phyloP scores from a whole-genome alignment of 2,113 vertebrate species.

The Aegithalos caudatus region DNA sequence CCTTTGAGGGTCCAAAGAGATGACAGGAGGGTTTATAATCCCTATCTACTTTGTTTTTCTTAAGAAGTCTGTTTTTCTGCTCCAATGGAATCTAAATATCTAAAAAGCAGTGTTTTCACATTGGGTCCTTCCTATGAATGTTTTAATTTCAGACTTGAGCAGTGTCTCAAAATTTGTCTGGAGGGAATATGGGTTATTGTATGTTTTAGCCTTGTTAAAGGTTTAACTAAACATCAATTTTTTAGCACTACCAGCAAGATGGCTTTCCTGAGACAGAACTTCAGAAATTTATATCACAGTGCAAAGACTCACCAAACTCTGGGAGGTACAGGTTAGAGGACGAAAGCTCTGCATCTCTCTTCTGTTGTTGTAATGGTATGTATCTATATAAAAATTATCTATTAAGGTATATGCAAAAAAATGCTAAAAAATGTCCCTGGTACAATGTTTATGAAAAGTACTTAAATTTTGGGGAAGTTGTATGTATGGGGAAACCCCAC shows the following conservation, averaged over 20 bases:
- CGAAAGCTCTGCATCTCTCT: constrained; percentile 64
- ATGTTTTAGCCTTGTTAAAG: not conserved
- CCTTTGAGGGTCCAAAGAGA: not conserved
- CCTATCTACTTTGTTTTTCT: not conserved
- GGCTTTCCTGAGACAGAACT: constrained; percentile 83
- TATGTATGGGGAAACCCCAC: too few species aligned
- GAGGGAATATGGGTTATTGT: not conserved
- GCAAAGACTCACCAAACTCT: constrained; percentile 83
- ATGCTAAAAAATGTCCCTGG: not conserved
- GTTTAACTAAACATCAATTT: not conserved
- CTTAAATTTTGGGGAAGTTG: not conserved
- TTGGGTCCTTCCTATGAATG: not conserved
- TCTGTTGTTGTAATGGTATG: constrained; percentile 77
- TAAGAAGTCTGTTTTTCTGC: not conserved
- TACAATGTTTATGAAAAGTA: not conserved
- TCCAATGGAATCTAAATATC: not conserved
- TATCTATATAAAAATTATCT: not conserved
- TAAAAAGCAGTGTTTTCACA: not conserved
- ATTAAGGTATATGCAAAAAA: not conserved
- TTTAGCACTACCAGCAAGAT: constrained; percentile 85
- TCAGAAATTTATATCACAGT: constrained; percentile 83
- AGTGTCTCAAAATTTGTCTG: not conserved
- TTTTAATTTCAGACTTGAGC: not conserved
- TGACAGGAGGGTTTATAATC: not conserved
- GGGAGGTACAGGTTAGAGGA: constrained; percentile 80